Evolutionary conservation across 1,140 invertebrate genomes (phyloP), one percentile per base, ranked within the genome.

Genomic region (Antheraea mylitta): DNA sequence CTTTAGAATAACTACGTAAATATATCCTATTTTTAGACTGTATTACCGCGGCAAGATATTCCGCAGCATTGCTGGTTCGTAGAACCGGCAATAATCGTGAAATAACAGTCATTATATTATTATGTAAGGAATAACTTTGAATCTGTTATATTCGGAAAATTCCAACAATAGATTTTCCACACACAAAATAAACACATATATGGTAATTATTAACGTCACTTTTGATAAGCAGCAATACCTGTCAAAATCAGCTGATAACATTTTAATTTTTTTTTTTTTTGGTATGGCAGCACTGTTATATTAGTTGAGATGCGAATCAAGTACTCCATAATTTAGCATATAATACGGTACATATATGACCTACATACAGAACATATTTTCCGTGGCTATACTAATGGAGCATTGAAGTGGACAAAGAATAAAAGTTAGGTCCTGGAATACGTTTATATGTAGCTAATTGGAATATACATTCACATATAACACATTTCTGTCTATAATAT

Each of bases 41-140:
- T 66, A 81, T 66, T 22, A 77, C 65, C 8, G 70, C 74, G 37
- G 86, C 81, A 68, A 86, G 30, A 19, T 80, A 74, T 65, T 84
- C 75, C 8, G 73, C 37, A 60, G 70, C 71, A 70, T 71, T 81
- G 59, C 75, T 79, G 18, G 68, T 67, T 22, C 81, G 75, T 48
- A 83, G 38, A 68, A 79, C 64, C 30, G 90, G 82, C 18, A 77
- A 61, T 37, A 91, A 75, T 80, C 87, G 91, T n/a, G 89, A 91
- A 68, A 91, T 80, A 64, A 89, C 77, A 69, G 82, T 83, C 90
- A 91, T 91, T 58, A 38, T 80, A 53, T 42, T 42, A 11, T 13
- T 16, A 53, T 16, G 2, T 16, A 13, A 53, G 13, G 16, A 53
- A 42, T 9, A 42, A 42, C 22, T 30, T 4, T 42, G 11, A 9